phyloP scores from a whole-genome alignment of 2,797 vertebrate species.

The Discoglossus pictus region DNA sequence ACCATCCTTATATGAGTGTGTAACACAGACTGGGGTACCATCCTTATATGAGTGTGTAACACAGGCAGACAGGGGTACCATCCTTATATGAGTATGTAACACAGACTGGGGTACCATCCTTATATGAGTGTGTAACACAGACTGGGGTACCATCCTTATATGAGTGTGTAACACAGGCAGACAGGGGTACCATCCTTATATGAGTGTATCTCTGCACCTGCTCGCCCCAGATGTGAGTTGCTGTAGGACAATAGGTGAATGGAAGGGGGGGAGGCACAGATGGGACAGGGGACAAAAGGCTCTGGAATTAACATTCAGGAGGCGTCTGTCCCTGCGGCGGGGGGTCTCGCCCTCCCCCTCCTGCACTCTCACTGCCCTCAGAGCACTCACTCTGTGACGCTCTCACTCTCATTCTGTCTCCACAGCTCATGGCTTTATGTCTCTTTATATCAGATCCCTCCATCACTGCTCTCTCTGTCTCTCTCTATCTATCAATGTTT shows the following conservation, averaged over 20 bases:
- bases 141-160: not conserved
- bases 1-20: too few relatives aligned
- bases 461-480: too few relatives aligned
- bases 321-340: slow-evolving; percentile 8
- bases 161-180: slow-evolving; percentile 1
- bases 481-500: too few relatives aligned
- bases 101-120: not conserved
- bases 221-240: slow-evolving; percentile 37
- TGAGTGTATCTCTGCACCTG: slow-evolving; percentile 23
- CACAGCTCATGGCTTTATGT: too few relatives aligned
- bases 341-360: slow-evolving; percentile 10
- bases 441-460: too few relatives aligned
- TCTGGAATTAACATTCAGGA: slow-evolving; percentile 31
- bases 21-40: too few relatives aligned
- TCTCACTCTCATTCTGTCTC: too few relatives aligned
- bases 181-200: slow-evolving; percentile 24
- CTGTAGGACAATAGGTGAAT: slow-evolving; percentile 28
- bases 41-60: not conserved
- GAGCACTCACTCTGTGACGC: too few relatives aligned
- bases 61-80: not conserved
- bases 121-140: not conserved
- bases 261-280: slow-evolving; percentile 22
- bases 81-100: not conserved
- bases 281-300: slow-evolving; percentile 15
- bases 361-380: slow-evolving; percentile 18